Percentiles rank a stretch among this genome's conserved stretches.
Conservation (phyloP, 2,888 invertebrate species). For the Galerucella nymphaeae region DNA sequence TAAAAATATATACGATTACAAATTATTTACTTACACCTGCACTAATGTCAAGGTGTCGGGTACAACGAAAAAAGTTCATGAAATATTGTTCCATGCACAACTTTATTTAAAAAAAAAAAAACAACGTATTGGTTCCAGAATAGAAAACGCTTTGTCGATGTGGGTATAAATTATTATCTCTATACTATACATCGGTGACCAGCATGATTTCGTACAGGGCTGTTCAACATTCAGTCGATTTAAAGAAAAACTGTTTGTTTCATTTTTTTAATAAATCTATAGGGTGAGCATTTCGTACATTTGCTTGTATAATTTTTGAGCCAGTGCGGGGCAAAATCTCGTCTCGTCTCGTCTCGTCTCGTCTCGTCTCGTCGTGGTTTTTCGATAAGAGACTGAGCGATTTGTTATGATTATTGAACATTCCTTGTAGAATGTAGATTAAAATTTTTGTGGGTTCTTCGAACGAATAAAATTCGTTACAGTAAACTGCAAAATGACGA, state of each 20-base stretch:
- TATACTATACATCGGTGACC: constrained; percentile 28
- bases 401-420: too few species aligned
- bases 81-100: constrained; percentile 40
- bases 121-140: constrained; percentile 42
- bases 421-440: not conserved
- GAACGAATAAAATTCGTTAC: constrained; percentile 13
- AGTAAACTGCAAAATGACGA: constrained; percentile 14
- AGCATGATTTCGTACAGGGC: not conserved
- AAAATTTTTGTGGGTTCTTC: not conserved
- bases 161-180: constrained; percentile 41
- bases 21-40: constrained; percentile 53
- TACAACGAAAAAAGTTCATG: constrained; percentile 38
- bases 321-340: too few species aligned
- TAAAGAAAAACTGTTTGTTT: not conserved
- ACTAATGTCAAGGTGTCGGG: constrained; percentile 43
- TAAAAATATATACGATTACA: constrained; percentile 49
- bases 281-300: too few species aligned
- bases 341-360: too few species aligned
- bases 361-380: too few species aligned
- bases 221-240: not conserved
- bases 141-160: constrained; percentile 36
- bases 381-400: too few species aligned
- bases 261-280: too few species aligned
- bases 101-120: constrained; percentile 44
- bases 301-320: too few species aligned